Evolutionary conservation across 2,797 vertebrate species (phyloP), one percentile per base, ranked within the genome.

Genomic region (Microcaecilia unicolor): DNA sequence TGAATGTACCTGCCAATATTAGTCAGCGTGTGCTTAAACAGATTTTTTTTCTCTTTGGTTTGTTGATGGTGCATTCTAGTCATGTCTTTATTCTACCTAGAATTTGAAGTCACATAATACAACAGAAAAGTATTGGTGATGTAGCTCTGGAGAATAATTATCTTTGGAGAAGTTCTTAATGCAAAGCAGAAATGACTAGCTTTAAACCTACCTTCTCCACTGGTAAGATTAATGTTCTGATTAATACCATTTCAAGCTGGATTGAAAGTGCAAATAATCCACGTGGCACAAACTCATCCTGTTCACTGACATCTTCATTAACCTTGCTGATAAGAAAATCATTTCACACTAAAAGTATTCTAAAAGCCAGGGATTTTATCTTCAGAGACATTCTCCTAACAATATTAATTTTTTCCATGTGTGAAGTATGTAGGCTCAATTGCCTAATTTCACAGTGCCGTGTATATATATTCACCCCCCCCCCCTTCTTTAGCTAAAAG

Each of bases 241-340:
- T 78, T 76, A 78, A 56, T 55, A 70, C 45, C 18, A 67, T 73
- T 75, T 62, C 47, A 71, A 63, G 48, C 47, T 68, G 46, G 49
- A 50, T 45, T 52, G 37, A 54, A 73, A 51, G 60, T 69, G 57
- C 78, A 71, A 71, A 50, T 41, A 65, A 66, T 70, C 50, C 51
- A 50, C 64, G 70, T 70, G 51, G 51, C 41, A 70, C 69, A 73
- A 43, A 39, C 33, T 72, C 51, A 72, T 72, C 52, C 36, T 37
- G 64, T 63, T 80, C 72, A 46, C 70, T 76, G 75, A 78, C 73
- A 69, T 72, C 76, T 78, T 80, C 73, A 78, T 79, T 82, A 81
- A 74, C 67, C 54, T 67, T 29, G 41, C 58, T 58, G 69, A 76
- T 74, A 80, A 74, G 58, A 48, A 76, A 74, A 61, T 62, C 42